Base-by-base conservation (phyloP, 2,113 vertebrate genomes). In the Boleophthalmus pectinirostris region DNA sequence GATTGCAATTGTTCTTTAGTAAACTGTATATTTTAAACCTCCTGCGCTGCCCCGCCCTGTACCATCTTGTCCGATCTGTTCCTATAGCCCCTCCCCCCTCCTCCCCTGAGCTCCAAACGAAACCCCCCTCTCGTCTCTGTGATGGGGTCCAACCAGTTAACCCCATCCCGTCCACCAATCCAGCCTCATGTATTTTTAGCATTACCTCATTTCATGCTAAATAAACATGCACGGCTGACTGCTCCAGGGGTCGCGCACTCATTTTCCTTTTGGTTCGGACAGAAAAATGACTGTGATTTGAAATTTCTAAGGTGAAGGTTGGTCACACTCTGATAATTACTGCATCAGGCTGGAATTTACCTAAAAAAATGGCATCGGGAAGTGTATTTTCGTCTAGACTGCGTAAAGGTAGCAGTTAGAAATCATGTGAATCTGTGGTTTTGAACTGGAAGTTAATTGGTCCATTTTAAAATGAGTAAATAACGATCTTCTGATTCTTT, bases 111-210 rank as follows among this genome's bases (percentile, higher is more conserved):
- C 66, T 73, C 74, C 64, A 78, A 81, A 86, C 87, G 74, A 87
- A 70, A 69, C 70, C 3, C 64, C 45, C 21, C 82, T 83, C 69
- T 81, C 88, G 78, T 80, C 83, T 77, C 77, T 77, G 75, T 46
- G 76, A 83, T 84, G 72, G 60, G 68, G 80, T 72, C 72, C 82
- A 90, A 82, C 73, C 80, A 82, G 89, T 90, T 91, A 89, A 91
- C 88, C 85, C 73, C 2, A 0, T 54, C 68, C 73, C 69, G 45
- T 61, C 1, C 57, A 68, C 61, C 14, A 21, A 11, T 24, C 23
- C 8, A 5, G 43, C 85, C 64, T 16, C 43, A 1, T 72, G 73
- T 90, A 89, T 90, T 90, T 89, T 84, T 87, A 86, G 66, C 35
- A 25, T 77, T 73, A 85, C 70, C 73, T 89, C 72, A 88, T 90